These are phyloP conservation scores for Trissolcus basalis DNA, from an alignment of 1,140 invertebrate species.

Conservation along the genomic window DNA sequence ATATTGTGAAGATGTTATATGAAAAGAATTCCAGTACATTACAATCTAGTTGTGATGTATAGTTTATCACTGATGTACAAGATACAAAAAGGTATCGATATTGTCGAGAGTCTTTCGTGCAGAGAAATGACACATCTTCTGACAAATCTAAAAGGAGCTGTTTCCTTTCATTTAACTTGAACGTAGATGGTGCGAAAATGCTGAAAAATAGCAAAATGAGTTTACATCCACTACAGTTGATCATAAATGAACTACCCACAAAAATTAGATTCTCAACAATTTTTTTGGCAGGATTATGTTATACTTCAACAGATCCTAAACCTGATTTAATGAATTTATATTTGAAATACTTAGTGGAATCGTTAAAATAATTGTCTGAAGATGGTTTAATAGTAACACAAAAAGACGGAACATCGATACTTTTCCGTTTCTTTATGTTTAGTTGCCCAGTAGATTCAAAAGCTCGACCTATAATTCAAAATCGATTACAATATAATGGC, in stretches of 20 bases:
- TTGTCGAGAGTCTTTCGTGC: no score
- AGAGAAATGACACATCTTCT: no score
- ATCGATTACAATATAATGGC: slow-evolving; percentile 46
- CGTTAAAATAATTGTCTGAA: slow-evolving; percentile 4
- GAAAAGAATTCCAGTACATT: no score
- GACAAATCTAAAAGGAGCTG: no score
- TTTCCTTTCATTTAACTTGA: slow-evolving; percentile 31
- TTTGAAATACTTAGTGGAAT: slow-evolving; percentile 4
- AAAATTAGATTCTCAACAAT: slow-evolving; percentile 8
- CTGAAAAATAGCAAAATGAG: slow-evolving; percentile 5
- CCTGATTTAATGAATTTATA: slow-evolving; percentile 18
- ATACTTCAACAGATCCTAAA: slow-evolving; percentile 15
- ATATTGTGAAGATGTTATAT: no score
- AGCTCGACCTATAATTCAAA: slow-evolving; percentile 48
- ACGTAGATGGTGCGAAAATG: slow-evolving; percentile 22
- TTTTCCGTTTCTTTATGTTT: slow-evolving; percentile 11
- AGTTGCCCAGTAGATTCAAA: slow-evolving; percentile 46
- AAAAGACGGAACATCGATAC: slow-evolving; percentile 4
- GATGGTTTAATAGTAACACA: slow-evolving; percentile 18
- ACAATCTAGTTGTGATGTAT: no score
- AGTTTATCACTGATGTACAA: no score
- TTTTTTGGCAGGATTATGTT: slow-evolving; percentile 31
- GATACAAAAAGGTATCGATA: no score
- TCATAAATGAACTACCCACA: slow-evolving; percentile 15
- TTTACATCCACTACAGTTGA: slow-evolving; percentile 2